A percentile compares a stretch with the other conserved stretches of the same genome.
phyloP scores from a whole-genome alignment of 2,113 vertebrate species.

The Verasper variegatus region DNA sequence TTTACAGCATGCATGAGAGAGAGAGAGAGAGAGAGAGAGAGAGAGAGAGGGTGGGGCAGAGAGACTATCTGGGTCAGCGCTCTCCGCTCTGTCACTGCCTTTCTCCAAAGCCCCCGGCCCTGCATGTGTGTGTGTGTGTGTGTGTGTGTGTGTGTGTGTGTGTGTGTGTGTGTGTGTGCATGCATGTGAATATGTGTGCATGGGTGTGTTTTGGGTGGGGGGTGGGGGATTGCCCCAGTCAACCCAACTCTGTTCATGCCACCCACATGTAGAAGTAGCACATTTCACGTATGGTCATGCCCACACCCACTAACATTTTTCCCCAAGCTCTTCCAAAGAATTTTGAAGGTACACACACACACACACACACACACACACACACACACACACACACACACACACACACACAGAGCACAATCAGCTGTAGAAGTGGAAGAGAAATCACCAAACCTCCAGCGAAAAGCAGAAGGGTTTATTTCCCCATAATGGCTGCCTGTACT shows the following conservation, averaged over 20 bases:
- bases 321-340: constrained; percentile 6
- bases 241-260: constrained; percentile 40
- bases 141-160: constrained; percentile 29
- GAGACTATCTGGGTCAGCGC: constrained; percentile 82
- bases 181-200: constrained; percentile 25
- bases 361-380: neutral
- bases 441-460: neutral
- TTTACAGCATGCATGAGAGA: constrained; percentile 49
- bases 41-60: constrained; percentile 61
- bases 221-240: constrained; percentile 60
- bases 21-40: constrained; percentile 55
- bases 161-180: constrained; percentile 29
- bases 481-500: neutral
- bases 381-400: neutral
- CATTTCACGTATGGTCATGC: constrained; percentile 23
- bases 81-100: constrained; percentile 68
- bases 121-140: constrained; percentile 27
- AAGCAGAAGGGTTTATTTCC: neutral
- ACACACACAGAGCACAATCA: neutral
- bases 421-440: constrained; percentile 3
- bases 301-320: constrained; percentile 21
- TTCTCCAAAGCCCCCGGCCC: constrained; percentile 47
- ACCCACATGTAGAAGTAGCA: neutral
- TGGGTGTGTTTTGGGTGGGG: constrained; percentile 37
- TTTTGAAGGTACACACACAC: neutral